Base-by-base conservation (phyloP, 2,113 vertebrate genomes). In the Plotosus lineatus region DNA sequence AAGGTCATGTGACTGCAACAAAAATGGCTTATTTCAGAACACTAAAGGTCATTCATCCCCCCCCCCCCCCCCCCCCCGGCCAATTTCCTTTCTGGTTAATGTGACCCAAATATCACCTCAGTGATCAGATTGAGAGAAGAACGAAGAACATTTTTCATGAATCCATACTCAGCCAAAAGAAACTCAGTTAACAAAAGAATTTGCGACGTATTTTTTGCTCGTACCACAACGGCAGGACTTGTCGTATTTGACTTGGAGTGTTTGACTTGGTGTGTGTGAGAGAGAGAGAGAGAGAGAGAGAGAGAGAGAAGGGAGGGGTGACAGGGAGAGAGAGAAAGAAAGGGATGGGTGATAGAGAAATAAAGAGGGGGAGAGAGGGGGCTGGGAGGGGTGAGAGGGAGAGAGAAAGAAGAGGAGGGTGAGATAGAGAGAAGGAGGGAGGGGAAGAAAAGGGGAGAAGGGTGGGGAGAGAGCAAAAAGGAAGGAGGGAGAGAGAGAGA, bases 231-330 rank as follows among this genome's bases (percentile, higher is more conserved):
- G 51, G 60, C 21, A 46, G 17, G 74, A 42, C 71, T 72, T 77
- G 53, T 48, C 21, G 31, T 63, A 75, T 78, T 81, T 83, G 58
- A 85, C 53, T 55, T 81, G 60, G 75, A 83, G 55, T 50, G 14
- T 15, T 26, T 53, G 56, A 36, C 46, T 31, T 58, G 2, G 19
- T 60, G 58, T 50, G n/a, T 31, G 6, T 31, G 56, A 44, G 21
- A 61, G 58, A 48, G n/a, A 15, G 68, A 17, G 33, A 15, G 19
- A 26, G 48, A 36, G 26, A 58, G 40, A 77, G 65, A 42, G 50
- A 36, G 68, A 80, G 66, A 66, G 73, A 6, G 71, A 61, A 80
- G 17, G 7, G 10, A 12, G 7, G 7, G 17, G 48, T 14, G 10
- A 50, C n/a, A n/a, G n/a, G n/a, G n/a, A n/a, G n/a, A n/a, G n/a